These are phyloP conservation scores for Lucilia sericata DNA, from an alignment of 1,140 invertebrate genomes.

Conservation along the genomic window DNA sequence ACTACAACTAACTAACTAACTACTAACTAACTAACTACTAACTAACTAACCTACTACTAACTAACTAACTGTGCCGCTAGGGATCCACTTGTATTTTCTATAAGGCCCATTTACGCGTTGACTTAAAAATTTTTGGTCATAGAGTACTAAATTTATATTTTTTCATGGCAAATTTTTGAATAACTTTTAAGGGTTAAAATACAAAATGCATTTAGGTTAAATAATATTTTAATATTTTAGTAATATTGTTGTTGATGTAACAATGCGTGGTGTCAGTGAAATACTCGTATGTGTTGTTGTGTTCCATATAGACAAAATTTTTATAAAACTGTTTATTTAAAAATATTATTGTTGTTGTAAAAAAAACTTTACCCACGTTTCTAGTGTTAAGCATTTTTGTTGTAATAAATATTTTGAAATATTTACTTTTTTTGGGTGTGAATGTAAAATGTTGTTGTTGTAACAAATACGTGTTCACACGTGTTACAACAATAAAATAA, in stretches of 20 bases:
- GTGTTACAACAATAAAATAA: not conserved
- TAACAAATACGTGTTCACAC: not conserved
- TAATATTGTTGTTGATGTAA: not conserved
- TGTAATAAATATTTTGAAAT: not conserved
- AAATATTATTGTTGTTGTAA: not conserved
- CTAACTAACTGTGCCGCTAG: too few species aligned
- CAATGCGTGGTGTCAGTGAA: not conserved
- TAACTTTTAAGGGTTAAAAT: not conserved
- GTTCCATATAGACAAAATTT: not conserved
- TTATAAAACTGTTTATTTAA: not conserved
- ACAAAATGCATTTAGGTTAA: not conserved
- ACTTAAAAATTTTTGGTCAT: too few species aligned
- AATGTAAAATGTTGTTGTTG: not conserved
- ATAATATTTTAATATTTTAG: not conserved
- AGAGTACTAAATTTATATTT: too few species aligned
- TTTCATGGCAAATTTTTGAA: too few species aligned
- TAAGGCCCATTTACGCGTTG: too few species aligned
- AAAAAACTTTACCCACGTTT: not conserved
- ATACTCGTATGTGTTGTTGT: not conserved
- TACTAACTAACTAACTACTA: too few species aligned
- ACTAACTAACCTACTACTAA: too few species aligned
- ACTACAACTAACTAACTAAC: too few species aligned
- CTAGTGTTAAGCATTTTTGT: not conserved
- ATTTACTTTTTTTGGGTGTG: not conserved
- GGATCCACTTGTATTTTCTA: too few species aligned